phyloP scores from a whole-genome alignment of 2,113 vertebrate species.

The Syrrhaptes paradoxus region DNA sequence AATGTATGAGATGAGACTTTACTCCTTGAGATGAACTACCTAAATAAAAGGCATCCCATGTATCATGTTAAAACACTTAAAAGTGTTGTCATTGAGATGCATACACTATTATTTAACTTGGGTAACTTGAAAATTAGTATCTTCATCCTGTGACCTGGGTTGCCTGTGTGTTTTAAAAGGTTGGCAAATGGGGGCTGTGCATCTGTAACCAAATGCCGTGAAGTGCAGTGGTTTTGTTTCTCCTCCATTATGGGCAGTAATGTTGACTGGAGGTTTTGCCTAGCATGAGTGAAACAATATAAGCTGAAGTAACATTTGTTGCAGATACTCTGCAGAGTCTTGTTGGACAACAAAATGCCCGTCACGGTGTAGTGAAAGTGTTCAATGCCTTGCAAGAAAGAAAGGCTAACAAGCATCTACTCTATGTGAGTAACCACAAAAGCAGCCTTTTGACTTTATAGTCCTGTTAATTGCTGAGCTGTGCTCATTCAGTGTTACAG shows the following conservation, averaged over 20 bases:
- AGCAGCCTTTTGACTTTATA: background rate
- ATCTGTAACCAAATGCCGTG: background rate
- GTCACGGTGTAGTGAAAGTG: constrained; percentile 95
- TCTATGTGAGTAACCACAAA: constrained; percentile 87
- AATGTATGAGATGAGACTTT: background rate
- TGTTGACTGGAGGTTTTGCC: background rate
- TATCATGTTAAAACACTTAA: background rate
- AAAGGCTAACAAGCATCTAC: constrained; percentile 95
- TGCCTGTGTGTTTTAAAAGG: background rate
- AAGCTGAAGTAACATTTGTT: background rate
- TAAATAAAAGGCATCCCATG: background rate
- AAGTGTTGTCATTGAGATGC: background rate
- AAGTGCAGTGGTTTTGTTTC: background rate
- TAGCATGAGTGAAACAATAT: background rate
- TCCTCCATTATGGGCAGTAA: background rate
- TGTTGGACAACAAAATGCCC: constrained; percentile 96
- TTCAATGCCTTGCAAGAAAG: constrained; percentile 95
- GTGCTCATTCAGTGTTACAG: background rate
- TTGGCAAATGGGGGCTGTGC: background rate
- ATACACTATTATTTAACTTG: background rate
- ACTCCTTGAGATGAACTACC: background rate
- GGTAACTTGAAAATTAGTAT: background rate
- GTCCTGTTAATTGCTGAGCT: background rate
- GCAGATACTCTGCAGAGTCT: constrained; percentile 93
- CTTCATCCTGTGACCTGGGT: background rate